A percentile compares a stretch with the other conserved stretches of the same genome.
Conservation (phyloP, 2,113 vertebrate species). For the Ochotona curzoniae region DNA sequence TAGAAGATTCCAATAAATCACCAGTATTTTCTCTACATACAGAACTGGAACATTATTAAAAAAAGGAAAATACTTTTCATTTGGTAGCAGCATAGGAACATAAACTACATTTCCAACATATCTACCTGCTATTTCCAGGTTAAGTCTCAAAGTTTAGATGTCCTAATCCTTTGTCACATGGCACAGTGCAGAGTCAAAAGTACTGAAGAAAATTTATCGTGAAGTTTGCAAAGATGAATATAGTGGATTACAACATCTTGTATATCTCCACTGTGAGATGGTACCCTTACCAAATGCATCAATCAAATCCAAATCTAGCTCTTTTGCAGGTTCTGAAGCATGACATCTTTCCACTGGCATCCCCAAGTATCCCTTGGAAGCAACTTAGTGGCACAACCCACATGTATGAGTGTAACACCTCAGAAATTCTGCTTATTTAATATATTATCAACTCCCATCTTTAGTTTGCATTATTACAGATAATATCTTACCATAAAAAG, state of each 20-base stretch:
- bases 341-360: background rate
- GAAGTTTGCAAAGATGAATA: constrained; percentile 38
- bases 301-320: background rate
- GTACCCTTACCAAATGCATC: background rate
- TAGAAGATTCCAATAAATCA: background rate
- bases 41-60: background rate
- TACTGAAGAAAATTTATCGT: background rate
- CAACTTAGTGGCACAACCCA: background rate
- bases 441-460: background rate
- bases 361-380: background rate
- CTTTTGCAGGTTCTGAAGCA: background rate
- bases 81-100: background rate
- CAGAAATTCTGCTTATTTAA: background rate
- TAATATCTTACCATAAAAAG: background rate
- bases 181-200: background rate
- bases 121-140: background rate
- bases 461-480: background rate
- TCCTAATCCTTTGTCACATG: background rate
- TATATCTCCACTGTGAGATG: background rate
- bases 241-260: background rate
- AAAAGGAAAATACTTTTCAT: background rate
- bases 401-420: background rate
- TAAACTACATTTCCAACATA: constrained; percentile 23
- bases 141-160: background rate
- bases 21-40: background rate